Evolutionary conservation across 2,113 vertebrate genomes (phyloP).

Genomic region (Corythaixoides concolor): DNA sequence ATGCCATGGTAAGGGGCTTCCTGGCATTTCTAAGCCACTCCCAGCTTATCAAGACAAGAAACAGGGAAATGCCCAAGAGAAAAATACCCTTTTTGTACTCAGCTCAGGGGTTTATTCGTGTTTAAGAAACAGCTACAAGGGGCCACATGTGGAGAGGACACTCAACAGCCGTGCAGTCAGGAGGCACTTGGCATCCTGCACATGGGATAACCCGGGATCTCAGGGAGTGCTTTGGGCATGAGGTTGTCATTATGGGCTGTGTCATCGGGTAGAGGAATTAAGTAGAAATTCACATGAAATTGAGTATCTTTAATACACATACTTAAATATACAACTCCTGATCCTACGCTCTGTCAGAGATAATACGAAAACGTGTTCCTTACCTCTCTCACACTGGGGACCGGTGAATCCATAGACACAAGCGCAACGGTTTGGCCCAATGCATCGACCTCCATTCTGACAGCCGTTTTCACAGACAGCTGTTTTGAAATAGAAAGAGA

Average conservation of each 20-base stretch:
- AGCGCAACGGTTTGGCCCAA: slow-evolving; percentile 94
- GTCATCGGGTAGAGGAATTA: neutral
- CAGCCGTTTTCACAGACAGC: slow-evolving; percentile 95
- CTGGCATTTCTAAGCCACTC: neutral
- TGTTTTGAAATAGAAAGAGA: slow-evolving; percentile 42
- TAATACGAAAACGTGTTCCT: neutral
- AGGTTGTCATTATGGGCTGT: too few relatives aligned
- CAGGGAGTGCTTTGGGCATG: fast-evolving
- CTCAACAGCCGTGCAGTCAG: neutral
- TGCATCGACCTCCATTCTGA: slow-evolving; percentile 95
- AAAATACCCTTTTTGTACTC: neutral
- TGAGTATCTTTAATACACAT: too few relatives aligned
- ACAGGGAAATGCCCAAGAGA: neutral
- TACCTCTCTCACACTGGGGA: slow-evolving; percentile 96
- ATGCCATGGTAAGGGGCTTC: neutral
- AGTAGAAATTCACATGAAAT: neutral
- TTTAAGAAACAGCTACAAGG: neutral
- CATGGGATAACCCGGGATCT: too few relatives aligned
- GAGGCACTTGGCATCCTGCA: too few relatives aligned
- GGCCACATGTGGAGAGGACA: neutral
- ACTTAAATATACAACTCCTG: neutral
- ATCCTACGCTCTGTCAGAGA: neutral
- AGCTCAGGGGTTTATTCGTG: neutral
- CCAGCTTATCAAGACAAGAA: neutral
- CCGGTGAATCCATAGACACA: slow-evolving; percentile 97